These are phyloP conservation scores for Cyrtonyx montezumae DNA, from an alignment of 2,113 vertebrate genomes.

Conservation along the genomic window DNA sequence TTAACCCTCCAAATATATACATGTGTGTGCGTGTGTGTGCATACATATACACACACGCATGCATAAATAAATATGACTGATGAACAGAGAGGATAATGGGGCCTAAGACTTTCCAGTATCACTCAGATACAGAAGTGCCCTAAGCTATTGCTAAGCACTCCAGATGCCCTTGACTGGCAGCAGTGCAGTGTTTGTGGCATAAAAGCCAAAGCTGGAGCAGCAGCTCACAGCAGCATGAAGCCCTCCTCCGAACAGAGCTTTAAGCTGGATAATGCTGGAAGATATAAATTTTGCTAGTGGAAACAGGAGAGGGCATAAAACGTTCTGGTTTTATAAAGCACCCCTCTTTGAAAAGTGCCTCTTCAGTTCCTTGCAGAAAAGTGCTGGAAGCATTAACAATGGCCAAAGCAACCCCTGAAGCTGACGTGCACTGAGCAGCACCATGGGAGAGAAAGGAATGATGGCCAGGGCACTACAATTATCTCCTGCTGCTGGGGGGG, in stretches of 20 bases:
- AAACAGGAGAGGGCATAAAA: not conserved
- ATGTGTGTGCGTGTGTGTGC: not conserved
- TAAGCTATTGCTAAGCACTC: not conserved
- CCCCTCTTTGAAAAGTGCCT: not conserved
- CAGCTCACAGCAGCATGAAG: not conserved
- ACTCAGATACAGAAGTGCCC: not conserved
- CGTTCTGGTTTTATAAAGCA: not conserved
- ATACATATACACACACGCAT: not conserved
- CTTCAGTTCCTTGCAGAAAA: not conserved
- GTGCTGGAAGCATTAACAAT: not conserved
- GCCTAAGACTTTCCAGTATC: not conserved
- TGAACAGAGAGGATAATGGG: not conserved
- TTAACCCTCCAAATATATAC: not conserved
- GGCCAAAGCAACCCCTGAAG: not conserved
- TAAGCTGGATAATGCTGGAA: not conserved
- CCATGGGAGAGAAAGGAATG: not conserved
- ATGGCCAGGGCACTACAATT: slow-evolving; percentile 31
- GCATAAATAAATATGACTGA: not conserved
- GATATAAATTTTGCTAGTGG: not conserved
- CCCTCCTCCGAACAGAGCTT: not conserved
- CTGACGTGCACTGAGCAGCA: not conserved
- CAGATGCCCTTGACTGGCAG: slow-evolving; percentile 7
- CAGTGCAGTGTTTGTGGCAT: not conserved
- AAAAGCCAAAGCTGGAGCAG: slow-evolving; percentile 14
- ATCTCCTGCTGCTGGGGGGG: not conserved